Percentiles rank a stretch among this genome's conserved stretches.
Evolutionary conservation across 2,113 vertebrate species (phyloP).

Genomic region (Tragelaphus buxtoni): DNA sequence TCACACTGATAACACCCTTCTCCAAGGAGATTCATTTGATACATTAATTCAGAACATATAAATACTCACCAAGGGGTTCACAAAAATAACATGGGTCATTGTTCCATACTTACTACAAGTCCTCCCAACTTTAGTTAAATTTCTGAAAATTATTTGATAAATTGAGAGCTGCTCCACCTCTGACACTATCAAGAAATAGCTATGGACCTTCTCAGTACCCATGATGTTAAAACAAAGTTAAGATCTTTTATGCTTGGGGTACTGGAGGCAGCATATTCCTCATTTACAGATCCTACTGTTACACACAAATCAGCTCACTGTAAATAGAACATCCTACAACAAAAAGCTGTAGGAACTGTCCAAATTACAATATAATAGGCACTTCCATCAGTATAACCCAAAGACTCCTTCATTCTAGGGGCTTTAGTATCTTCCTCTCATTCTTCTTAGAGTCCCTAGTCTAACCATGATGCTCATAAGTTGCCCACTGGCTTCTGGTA

Average conservation of each 20-base stretch:
- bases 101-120: background rate
- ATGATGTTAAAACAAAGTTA: constrained; percentile 23
- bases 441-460: background rate
- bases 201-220: background rate
- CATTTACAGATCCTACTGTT: background rate
- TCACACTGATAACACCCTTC: background rate
- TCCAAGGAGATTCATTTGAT: background rate
- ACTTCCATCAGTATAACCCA: background rate
- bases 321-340: background rate
- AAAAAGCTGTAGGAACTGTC: background rate
- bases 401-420: background rate
- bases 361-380: background rate
- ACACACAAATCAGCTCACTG: background rate
- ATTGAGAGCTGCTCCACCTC: background rate
- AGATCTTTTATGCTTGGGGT: background rate
- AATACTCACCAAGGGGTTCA: background rate
- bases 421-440: background rate
- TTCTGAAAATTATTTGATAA: background rate
- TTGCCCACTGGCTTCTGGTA: background rate
- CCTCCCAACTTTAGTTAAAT: background rate
- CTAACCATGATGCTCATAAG: background rate
- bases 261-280: background rate
- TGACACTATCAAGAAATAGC: background rate
- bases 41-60: background rate
- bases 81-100: background rate